Evolutionary conservation across 2,797 vertebrate genomes (phyloP).

Genomic region (Stomatorhinus walkeri): DNA sequence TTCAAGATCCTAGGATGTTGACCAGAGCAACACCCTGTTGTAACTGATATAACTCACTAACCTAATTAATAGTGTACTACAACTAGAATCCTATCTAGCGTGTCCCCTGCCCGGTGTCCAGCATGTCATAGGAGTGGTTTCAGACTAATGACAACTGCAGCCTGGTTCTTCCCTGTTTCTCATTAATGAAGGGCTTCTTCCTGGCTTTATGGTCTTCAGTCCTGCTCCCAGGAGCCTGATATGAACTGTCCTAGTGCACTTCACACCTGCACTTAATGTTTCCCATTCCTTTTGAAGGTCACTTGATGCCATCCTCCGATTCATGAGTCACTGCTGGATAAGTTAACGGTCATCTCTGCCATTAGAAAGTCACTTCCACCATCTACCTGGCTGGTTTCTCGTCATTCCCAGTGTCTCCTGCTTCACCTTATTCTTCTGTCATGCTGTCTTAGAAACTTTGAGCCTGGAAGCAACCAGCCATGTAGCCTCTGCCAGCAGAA

Average conservation of each 20-base stretch:
- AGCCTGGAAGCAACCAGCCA: background rate
- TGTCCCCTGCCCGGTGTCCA: background rate
- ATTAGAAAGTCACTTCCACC: background rate
- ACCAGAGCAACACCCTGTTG: background rate
- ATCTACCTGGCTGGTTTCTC: background rate
- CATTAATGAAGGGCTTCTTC: too few relatives aligned
- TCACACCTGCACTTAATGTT: too few relatives aligned
- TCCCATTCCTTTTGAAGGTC: too few relatives aligned
- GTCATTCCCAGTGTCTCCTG: background rate
- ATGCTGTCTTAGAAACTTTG: background rate
- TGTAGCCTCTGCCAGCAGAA: background rate
- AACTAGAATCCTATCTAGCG: background rate
- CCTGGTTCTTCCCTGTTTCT: too few relatives aligned
- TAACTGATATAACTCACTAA: background rate
- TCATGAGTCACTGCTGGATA: background rate
- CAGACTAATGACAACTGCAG: background rate
- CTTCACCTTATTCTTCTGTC: background rate
- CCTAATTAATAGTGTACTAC: background rate
- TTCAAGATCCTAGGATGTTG: background rate
- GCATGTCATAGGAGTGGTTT: background rate
- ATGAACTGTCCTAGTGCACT: too few relatives aligned
- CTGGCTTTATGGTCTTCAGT: too few relatives aligned
- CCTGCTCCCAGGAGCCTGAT: too few relatives aligned
- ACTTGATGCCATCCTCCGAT: too few relatives aligned
- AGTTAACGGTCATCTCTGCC: background rate